Conservation (phyloP, 2,888 invertebrate species). For the Chrysolina americana region DNA sequence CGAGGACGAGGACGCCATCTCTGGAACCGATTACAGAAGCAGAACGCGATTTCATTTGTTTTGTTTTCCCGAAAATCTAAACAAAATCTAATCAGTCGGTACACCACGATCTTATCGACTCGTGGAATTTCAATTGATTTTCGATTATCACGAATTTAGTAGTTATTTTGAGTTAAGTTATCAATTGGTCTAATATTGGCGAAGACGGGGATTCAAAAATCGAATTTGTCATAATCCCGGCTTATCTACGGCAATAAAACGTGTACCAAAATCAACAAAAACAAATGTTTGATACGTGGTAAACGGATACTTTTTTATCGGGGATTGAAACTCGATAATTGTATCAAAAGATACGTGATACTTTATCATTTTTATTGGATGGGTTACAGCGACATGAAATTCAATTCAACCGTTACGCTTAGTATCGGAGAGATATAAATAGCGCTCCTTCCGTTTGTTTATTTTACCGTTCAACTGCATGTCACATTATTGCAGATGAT, state of each 20-base stretch:
- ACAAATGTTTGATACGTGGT: background rate
- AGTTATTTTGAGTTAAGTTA: too few relatives aligned
- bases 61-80: too few relatives aligned
- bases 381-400: background rate
- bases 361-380: conserved; percentile 2
- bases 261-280: background rate
- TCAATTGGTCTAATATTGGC: too few relatives aligned
- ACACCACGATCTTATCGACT: too few relatives aligned
- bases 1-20: too few relatives aligned
- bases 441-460: background rate
- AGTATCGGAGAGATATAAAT: background rate
- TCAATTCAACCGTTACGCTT: background rate
- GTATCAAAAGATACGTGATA: background rate
- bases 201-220: too few relatives aligned
- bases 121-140: too few relatives aligned
- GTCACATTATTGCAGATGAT: background rate
- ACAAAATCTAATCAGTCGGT: too few relatives aligned
- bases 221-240: background rate
- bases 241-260: background rate
- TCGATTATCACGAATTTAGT: too few relatives aligned
- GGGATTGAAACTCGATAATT: background rate
- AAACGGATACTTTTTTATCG: background rate
- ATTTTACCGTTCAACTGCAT: background rate
- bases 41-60: too few relatives aligned
- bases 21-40: too few relatives aligned